These are phyloP conservation scores for Ophioninae sp. DNA, from an alignment of 2,888 invertebrate genomes.

Conservation along the genomic window DNA sequence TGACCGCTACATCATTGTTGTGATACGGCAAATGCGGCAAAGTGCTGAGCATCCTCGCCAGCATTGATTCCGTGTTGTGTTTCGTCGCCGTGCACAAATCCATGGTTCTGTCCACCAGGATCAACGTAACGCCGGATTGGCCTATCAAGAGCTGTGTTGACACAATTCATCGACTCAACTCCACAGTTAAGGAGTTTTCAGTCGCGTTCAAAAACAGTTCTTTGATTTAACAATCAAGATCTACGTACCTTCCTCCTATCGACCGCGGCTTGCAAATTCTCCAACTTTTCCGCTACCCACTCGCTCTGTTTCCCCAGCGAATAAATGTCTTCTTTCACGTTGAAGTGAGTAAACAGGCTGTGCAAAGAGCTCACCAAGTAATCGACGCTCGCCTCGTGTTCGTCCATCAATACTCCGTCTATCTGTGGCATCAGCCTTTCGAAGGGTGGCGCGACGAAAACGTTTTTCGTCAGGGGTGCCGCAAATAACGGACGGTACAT, in stretches of 20 bases:
- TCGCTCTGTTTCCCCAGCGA: slow-evolving; percentile 85
- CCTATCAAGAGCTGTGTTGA: slow-evolving; percentile 69
- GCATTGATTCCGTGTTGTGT: slow-evolving; percentile 84
- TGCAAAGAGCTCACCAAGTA: slow-evolving; percentile 75
- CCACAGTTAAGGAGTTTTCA: not conserved
- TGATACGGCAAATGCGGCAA: slow-evolving; percentile 86
- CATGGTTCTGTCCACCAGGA: slow-evolving; percentile 85
- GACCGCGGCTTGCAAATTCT: slow-evolving; percentile 70
- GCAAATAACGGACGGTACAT: slow-evolving; percentile 85
- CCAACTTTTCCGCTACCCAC: slow-evolving; percentile 80
- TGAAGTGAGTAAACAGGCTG: slow-evolving; percentile 82
- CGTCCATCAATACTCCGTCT: slow-evolving; percentile 74
- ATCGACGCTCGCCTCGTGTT: slow-evolving; percentile 69
- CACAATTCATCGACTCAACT: not conserved
- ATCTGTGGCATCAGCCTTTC: slow-evolving; percentile 83
- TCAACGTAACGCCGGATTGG: slow-evolving; percentile 81
- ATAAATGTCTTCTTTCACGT: slow-evolving; percentile 86
- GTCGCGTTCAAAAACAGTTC: not conserved
- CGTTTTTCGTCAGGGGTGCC: slow-evolving; percentile 83
- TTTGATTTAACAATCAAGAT: no score
- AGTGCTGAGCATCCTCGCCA: slow-evolving; percentile 84
- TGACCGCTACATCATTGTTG: slow-evolving; percentile 85
- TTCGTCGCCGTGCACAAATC: slow-evolving; percentile 85
- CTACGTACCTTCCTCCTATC: slow-evolving; percentile 81
- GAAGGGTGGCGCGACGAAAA: slow-evolving; percentile 86